Base-by-base conservation (phyloP, 2,888 invertebrate genomes). In the Yponomeuta plumbellus region DNA sequence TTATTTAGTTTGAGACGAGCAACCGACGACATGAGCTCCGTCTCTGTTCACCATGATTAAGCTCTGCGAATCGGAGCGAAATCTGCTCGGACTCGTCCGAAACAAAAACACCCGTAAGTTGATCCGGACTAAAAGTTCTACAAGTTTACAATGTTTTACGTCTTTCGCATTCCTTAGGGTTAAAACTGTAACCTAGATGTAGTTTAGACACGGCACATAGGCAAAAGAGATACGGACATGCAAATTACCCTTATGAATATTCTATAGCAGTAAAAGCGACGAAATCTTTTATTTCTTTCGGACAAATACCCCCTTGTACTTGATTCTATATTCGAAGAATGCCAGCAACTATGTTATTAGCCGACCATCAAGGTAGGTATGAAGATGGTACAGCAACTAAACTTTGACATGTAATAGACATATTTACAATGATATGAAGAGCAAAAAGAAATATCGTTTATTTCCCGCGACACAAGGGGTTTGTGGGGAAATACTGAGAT, bases 291-390 rank as follows among this genome's bases (percentile, higher is more conserved):
- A 13, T 52, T 63, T 63, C 44, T 21, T 63, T 63, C 17, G 21
- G 63, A 44, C 44, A 52, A 44, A 34, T 20, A 39, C 22, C 40
- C 44, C 44, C n/a, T 40, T 44, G 11, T 17, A 44, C 66, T 44
- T 11, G 26, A 5, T 57, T 56, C 23, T 61, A 61, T 66, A 58
- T 67, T 67, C 67, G 61, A 58, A 67, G 64, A 61, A 56, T 58
- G 64, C 26, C 61, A 61, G 39, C 59, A 67, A 67, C 67, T 59
- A 57, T 67, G 64, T 67, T 67, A 67, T 67, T 67, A 65, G 34
- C 34, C 56, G 61, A 44, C 44, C 26, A 44, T 20, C 22, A 61
- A 64, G 22, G 44, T 52, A 56, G 34, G 20, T 57, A 58, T 58
- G 34, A 26, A 23, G 66, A 22, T 22, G 44, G 64, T 26, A 26